Evolutionary conservation across 2,888 invertebrate species (phyloP).

Genomic region (Cheilosia urbana): DNA sequence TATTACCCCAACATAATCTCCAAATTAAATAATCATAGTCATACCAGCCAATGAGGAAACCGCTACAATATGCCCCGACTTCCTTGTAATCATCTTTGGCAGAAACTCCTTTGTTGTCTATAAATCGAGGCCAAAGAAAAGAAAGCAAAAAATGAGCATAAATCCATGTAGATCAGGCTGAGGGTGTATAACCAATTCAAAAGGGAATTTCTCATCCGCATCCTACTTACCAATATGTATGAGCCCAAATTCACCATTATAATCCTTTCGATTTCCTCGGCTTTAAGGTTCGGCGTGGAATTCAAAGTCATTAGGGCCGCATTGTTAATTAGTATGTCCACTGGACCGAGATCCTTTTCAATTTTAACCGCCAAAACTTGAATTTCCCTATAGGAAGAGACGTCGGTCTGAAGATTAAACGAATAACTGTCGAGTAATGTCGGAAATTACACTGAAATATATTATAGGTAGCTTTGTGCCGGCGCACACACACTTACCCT

Average conservation of each 20-base stretch:
- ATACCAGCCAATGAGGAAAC: slow-evolving; percentile 83
- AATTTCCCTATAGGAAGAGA: slow-evolving; percentile 82
- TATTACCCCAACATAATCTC: slow-evolving; percentile 8
- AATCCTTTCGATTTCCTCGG: slow-evolving; percentile 83
- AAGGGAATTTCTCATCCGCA: not conserved
- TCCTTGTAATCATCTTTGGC: slow-evolving; percentile 83
- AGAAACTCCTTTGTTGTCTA: slow-evolving; percentile 84
- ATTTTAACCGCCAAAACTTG: slow-evolving; percentile 81
- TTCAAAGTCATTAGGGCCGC: slow-evolving; percentile 84
- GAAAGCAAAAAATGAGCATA: not conserved
- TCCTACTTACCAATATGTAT: slow-evolving; percentile 83
- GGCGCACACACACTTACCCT: slow-evolving; percentile 77
- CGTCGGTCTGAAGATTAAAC: slow-evolving; percentile 80
- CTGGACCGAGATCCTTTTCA: slow-evolving; percentile 82
- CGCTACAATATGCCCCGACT: slow-evolving; percentile 84
- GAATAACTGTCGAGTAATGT: slow-evolving; percentile 73
- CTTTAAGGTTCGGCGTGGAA: slow-evolving; percentile 81
- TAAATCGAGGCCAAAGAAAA: slow-evolving; percentile 24
- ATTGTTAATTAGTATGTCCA: slow-evolving; percentile 84
- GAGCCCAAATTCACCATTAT: slow-evolving; percentile 84
- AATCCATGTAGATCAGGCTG: not conserved
- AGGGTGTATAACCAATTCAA: not conserved
- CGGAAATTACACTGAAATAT: slow-evolving; percentile 64
- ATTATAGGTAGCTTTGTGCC: slow-evolving; percentile 1
- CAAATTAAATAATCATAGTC: slow-evolving; percentile 74